Conservation (phyloP, 2,797 vertebrate genomes). For the Danionella dracula region DNA sequence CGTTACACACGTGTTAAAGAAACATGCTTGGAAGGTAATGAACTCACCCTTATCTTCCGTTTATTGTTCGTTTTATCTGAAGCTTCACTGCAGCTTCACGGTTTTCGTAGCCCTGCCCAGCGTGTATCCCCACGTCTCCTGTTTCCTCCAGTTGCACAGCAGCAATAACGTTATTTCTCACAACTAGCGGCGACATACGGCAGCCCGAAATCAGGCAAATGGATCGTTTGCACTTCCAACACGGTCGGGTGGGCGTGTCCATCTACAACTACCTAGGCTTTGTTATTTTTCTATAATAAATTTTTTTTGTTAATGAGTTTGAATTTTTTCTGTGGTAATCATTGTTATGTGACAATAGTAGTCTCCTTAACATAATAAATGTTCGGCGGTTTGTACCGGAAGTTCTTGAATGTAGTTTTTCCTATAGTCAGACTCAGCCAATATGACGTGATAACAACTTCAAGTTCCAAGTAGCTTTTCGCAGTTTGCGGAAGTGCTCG, state of each 20-base stretch:
- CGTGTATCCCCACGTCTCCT: slow-evolving; percentile 30
- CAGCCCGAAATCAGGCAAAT: slow-evolving; percentile 36
- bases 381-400: background rate
- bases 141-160: slow-evolving; percentile 46
- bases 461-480: background rate
- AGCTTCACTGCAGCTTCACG: slow-evolving; percentile 9
- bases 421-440: background rate
- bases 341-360: background rate
- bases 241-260: slow-evolving; percentile 43
- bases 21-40: background rate
- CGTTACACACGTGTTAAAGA: background rate
- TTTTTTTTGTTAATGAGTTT: background rate
- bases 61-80: slow-evolving; percentile 6
- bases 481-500: slow-evolving; percentile 42
- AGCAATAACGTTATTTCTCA: slow-evolving; percentile 50
- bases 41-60: slow-evolving; percentile 36
- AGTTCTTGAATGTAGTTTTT: slow-evolving; percentile 45
- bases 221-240: slow-evolving; percentile 39
- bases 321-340: too few relatives aligned
- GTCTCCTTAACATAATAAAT: background rate
- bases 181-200: slow-evolving; percentile 54
- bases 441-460: slow-evolving; percentile 4
- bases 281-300: background rate
- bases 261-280: background rate
- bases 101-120: slow-evolving; percentile 39